phyloP scores from a whole-genome alignment of 2,797 vertebrate species.

The Eptatretus atami region DNA sequence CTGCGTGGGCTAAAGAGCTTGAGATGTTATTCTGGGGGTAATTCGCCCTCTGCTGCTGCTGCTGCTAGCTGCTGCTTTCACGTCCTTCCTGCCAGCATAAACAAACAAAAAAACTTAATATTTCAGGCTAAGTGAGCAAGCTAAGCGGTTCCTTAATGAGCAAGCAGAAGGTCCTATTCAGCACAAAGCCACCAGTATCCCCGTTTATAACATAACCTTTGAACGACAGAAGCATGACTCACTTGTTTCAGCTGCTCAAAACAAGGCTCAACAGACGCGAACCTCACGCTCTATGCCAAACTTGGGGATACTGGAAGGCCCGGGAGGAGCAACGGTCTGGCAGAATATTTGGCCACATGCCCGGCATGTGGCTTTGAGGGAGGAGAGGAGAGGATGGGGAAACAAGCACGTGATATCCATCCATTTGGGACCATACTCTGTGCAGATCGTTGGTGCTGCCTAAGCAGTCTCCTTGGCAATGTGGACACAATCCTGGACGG shows the following conservation, averaged over 20 bases:
- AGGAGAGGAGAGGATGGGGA: neutral
- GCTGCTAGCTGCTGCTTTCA: slow-evolving; percentile 27
- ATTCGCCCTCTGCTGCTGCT: slow-evolving; percentile 20
- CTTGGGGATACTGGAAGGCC: slow-evolving; percentile 85
- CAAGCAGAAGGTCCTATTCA: neutral
- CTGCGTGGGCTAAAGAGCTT: slow-evolving; percentile 80
- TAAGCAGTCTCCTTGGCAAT: no score
- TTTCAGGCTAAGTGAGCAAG: no score
- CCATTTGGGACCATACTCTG: no score
- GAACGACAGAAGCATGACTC: slow-evolving; percentile 16
- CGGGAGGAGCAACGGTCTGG: slow-evolving; percentile 84
- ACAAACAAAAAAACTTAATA: neutral
- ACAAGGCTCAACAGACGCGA: slow-evolving; percentile 85
- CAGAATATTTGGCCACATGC: slow-evolving; percentile 96
- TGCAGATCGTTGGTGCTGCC: no score
- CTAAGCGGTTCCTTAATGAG: neutral
- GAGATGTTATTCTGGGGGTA: slow-evolving; percentile 87
- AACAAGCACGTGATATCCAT: no score
- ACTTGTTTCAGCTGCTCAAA: slow-evolving; percentile 93
- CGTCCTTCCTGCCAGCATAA: slow-evolving; percentile 43
- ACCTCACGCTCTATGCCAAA: slow-evolving; percentile 98
- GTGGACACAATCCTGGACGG: no score
- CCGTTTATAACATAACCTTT: neutral
- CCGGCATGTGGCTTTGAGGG: slow-evolving; percentile 47
- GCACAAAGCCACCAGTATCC: neutral